Conservation (phyloP, 2,113 vertebrate genomes). For the Cyanocitta stelleri region DNA sequence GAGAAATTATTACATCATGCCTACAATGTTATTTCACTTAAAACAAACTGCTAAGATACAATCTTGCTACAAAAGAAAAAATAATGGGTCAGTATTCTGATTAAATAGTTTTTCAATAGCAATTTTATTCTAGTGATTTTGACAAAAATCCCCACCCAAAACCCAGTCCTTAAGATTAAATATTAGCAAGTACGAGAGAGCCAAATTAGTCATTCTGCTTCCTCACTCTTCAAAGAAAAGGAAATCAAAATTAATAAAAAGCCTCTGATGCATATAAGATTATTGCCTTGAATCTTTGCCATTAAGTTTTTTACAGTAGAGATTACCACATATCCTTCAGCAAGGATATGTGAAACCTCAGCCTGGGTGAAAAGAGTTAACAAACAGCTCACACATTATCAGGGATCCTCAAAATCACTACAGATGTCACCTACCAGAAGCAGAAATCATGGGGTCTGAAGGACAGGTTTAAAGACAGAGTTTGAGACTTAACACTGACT, state of each 20-base stretch:
- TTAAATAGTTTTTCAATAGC: not conserved
- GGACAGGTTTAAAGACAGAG: not conserved
- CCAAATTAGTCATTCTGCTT: not conserved
- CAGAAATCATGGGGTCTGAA: not conserved
- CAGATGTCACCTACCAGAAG: not conserved
- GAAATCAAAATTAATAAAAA: not conserved
- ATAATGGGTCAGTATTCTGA: not conserved
- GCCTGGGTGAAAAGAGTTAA: not conserved
- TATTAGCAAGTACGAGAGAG: not conserved
- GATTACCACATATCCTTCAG: not conserved
- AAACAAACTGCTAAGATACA: not conserved
- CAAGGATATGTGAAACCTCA: not conserved
- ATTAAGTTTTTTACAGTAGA: not conserved
- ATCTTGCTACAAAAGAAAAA: not conserved
- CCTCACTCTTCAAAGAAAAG: not conserved
- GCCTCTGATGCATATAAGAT: not conserved
- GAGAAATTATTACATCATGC: not conserved
- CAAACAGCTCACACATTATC: not conserved
- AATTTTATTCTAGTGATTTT: not conserved
- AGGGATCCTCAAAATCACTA: not conserved
- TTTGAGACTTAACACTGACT: not conserved
- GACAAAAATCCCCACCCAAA: not conserved
- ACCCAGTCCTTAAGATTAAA: not conserved
- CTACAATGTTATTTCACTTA: not conserved
- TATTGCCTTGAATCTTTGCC: not conserved